These are phyloP conservation scores for Sebastes vulpes DNA, from an alignment of 2,797 vertebrate genomes.

Conservation along the genomic window DNA sequence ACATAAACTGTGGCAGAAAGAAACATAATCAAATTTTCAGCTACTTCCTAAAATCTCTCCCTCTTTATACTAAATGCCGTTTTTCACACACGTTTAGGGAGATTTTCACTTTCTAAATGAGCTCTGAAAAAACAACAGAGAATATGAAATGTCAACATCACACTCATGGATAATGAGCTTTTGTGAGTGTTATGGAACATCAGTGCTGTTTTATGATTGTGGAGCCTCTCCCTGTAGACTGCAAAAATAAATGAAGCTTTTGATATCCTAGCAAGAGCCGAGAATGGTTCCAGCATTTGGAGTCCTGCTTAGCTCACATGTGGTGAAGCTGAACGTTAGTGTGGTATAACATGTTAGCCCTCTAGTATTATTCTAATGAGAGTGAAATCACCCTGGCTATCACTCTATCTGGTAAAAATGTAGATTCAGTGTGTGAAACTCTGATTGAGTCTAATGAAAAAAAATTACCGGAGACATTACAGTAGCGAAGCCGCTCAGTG, in stretches of 20 bases:
- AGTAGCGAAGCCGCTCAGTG: not conserved
- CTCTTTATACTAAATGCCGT: not conserved
- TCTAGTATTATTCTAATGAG: not conserved
- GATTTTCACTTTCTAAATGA: not conserved
- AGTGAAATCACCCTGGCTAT: not conserved
- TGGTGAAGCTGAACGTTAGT: not conserved
- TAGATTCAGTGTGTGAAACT: conserved; percentile 5
- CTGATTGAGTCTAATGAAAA: conserved; percentile 25
- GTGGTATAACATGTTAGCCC: not conserved
- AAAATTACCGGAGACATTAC: conserved; percentile 14
- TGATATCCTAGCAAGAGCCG: not conserved
- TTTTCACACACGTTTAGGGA: not conserved
- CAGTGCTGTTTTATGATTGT: not conserved
- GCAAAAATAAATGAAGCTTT: conserved; percentile 7
- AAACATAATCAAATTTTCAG: conserved; percentile 1
- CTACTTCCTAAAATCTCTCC: conserved; percentile 9
- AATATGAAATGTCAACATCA: conserved; percentile 16
- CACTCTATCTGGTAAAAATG: conserved; percentile 2
- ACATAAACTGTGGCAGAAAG: not conserved
- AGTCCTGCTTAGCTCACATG: not conserved
- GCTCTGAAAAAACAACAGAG: not conserved
- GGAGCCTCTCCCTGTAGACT: not conserved
- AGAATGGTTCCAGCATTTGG: not conserved
- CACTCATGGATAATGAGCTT: conserved; percentile 8
- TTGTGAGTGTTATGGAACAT: conserved; percentile 2